Evolutionary conservation across 2,888 invertebrate genomes (phyloP).

Genomic region (Cantharis rufa): DNA sequence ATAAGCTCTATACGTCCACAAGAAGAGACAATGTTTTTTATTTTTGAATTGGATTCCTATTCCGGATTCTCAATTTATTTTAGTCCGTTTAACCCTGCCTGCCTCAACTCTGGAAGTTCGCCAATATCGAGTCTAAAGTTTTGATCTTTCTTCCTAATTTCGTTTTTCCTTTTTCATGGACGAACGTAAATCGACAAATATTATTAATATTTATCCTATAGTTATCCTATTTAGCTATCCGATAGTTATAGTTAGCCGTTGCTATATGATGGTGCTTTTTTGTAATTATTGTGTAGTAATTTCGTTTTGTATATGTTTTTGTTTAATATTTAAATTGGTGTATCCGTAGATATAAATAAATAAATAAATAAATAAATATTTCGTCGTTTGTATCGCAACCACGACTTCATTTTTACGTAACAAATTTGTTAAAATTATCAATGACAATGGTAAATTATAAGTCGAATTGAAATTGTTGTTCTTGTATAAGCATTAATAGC

Average conservation of each 20-base stretch:
- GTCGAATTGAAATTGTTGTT: not conserved
- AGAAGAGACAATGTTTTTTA: constrained; percentile 1
- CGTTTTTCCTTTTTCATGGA: not conserved
- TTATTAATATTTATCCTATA: no score
- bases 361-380: no score
- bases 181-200: not conserved
- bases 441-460: not conserved
- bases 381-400: not conserved
- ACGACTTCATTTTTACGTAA: not conserved
- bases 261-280: no score
- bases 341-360: no score
- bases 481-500: not conserved
- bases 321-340: no score
- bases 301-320: no score
- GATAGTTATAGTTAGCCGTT: no score
- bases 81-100: constrained; percentile 12
- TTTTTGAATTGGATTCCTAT: constrained; percentile 10
- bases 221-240: no score
- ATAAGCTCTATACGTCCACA: not conserved
- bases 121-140: constrained; percentile 5
- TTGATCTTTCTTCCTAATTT: constrained; percentile 11
- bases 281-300: no score
- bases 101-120: constrained; percentile 17
- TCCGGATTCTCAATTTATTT: constrained; percentile 14
- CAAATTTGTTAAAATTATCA: not conserved